Evolutionary conservation across 1,140 invertebrate species (phyloP).

Genomic region (Drosophila nannoptera): DNA sequence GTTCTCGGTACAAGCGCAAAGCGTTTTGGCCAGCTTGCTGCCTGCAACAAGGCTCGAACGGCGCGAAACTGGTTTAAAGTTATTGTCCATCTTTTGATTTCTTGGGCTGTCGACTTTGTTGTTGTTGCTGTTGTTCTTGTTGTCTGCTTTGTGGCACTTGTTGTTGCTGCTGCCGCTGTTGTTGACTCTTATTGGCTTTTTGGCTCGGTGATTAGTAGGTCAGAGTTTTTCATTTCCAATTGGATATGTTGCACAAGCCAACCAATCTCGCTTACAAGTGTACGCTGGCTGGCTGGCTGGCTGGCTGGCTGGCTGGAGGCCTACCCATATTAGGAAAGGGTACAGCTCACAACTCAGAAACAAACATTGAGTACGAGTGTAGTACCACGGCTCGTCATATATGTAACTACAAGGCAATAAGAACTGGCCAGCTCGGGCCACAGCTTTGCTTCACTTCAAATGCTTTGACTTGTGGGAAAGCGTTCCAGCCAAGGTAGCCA

Average conservation of each 20-base stretch:
- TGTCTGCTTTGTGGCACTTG: conserved; percentile 55
- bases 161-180: conserved; percentile 51
- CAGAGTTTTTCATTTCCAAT: conserved; percentile 77
- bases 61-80: conserved; percentile 71
- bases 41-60: conserved; percentile 65
- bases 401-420: conserved; percentile 64
- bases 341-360: conserved; percentile 47
- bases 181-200: conserved; percentile 76
- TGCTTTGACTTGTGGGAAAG: conserved; percentile 61
- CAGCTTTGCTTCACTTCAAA: conserved; percentile 59
- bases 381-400: conserved; percentile 32
- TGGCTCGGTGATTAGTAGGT: conserved; percentile 76
- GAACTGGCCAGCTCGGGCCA: conserved; percentile 53
- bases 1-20: conserved; percentile 54
- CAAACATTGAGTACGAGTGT: conserved; percentile 45
- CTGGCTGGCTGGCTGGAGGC: neutral
- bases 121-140: conserved; percentile 25
- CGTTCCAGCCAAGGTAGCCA: conserved; percentile 35
- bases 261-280: conserved; percentile 52
- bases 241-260: conserved; percentile 67
- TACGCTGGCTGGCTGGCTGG: conserved; percentile 28
- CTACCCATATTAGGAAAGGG: conserved; percentile 72
- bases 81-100: conserved; percentile 77
- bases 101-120: conserved; percentile 65
- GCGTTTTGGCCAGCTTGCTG: conserved; percentile 33